Base-by-base conservation (phyloP, 2,113 vertebrate genomes). In the Epinephelus moara region DNA sequence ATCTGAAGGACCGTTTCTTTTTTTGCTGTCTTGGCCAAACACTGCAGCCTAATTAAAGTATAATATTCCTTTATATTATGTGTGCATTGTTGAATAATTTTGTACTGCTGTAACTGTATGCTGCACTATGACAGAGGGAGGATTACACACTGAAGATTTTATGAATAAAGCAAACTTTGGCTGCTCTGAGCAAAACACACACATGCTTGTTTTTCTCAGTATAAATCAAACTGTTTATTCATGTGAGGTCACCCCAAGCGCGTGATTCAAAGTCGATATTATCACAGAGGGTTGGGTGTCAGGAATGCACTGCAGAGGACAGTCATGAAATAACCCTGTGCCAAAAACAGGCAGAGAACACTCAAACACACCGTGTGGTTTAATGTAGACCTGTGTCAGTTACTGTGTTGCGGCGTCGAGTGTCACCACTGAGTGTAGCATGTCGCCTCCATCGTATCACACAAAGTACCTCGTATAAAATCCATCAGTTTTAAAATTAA, bases 181-280 rank as follows among this genome's bases (percentile, higher is more conserved):
- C 19, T 5, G 30, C 25, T 11, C 9, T 8, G 1, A 72, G 23
- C 23, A 71, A 78, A 77, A 68, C 30, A 71, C 33, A 55, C 62
- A 70, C 19, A 52, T 1, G 23, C 4, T 14, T 70, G 15, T 27
- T 19, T 70, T 47, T 37, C 19, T 23, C 63, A 27, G 21, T 56
- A 72, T 70, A 45, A 88, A 85, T 85, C 84, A 89, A 86, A 77
- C 56, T 1, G 61, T 94, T 94, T 93, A 92, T 93, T 93, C 42
- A 30, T 73, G 78, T 86, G 52, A 88, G 68, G 57, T 78, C 3
- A 69, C 17, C 23, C 62, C 73, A 80, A 79, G 30, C 1, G 0
- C 30, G 56, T 40, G 37, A 78, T 53, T 80, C 53, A 79, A 25
- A 63, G 57, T 81, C 66, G 66, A 47, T 9, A 33, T 69, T 2